Percentiles rank a stretch among this genome's conserved stretches.
Conservation (phyloP, 2,797 vertebrate genomes). For the Cyprinella venusta region DNA sequence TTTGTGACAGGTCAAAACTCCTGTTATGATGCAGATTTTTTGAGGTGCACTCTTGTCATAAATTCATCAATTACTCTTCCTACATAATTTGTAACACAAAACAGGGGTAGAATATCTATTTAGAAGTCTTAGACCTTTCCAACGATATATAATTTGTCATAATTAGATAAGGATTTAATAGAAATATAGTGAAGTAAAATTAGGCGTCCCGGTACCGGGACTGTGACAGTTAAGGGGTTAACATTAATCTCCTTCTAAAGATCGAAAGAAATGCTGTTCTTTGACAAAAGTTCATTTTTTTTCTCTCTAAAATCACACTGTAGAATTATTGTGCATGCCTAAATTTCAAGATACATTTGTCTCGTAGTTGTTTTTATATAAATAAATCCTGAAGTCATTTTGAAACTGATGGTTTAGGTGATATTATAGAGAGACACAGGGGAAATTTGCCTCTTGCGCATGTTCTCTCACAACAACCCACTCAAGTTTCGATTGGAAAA, state of each 20-base stretch:
- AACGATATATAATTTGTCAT: too few relatives aligned
- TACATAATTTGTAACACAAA: too few relatives aligned
- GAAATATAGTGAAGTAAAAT: too few relatives aligned
- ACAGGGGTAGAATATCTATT: too few relatives aligned
- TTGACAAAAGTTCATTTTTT: background rate
- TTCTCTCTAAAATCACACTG: background rate
- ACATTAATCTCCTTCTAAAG: background rate
- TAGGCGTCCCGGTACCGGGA: too few relatives aligned
- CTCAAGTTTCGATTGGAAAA: conserved; percentile 97
- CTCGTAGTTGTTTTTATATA: conserved; percentile 93
- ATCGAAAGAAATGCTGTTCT: background rate
- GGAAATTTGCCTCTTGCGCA: conserved; percentile 93
- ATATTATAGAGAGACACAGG: conserved; percentile 88
- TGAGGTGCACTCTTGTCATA: too few relatives aligned
- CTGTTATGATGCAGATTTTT: too few relatives aligned
- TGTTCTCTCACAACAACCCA: conserved; percentile 97
- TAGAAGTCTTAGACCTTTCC: too few relatives aligned
- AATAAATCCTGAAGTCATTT: conserved; percentile 98
- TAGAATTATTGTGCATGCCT: background rate
- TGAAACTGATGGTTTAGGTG: conserved; percentile 98
- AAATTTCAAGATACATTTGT: conserved; percentile 74
- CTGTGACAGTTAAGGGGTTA: too few relatives aligned
- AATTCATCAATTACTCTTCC: too few relatives aligned
- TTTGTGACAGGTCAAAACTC: too few relatives aligned
- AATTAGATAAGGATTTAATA: too few relatives aligned